Base-by-base conservation (phyloP, 2,797 vertebrate species). In the Micrastur ruficollis region DNA sequence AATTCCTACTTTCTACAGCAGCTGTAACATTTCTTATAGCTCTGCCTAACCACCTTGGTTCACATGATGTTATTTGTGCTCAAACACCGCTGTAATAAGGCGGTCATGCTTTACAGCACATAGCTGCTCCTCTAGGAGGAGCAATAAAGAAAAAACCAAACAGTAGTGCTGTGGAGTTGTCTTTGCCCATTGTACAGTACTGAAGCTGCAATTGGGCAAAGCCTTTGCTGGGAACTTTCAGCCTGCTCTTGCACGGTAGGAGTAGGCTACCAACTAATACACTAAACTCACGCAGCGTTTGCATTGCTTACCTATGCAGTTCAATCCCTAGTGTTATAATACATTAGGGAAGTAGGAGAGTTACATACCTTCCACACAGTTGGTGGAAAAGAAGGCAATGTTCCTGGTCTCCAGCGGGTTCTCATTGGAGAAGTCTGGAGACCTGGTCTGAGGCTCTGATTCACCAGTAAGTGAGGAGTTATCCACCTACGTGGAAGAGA, bases 351-450 rank as follows among this genome's bases (percentile, higher is more conserved):
- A 90, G 27, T 3, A 42, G 47, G 18, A 81, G 21, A 65, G 31
- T 47, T 21, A 26, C 88, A 31, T 95, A 99, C 99, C 99, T 99
- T 99, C 99, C 65, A 99, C 99, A 80, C 99, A 99, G 97, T 99
- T 99, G 88, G 99, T 99, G 27, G 99, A 99, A 93, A 99, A 99
- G 97, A 99, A 99, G n/a, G 99, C 99, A 31, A 99, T 99, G 97
- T 99, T 99, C 86, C 99, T 98, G 2, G 99, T 99, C 97, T 99
- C 99, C 96, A 99, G 97, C 0, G 99, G 99, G 96, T 99, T 99
- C 36, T 99, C 99, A 11, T 99, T 99, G 87, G 99, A 99, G 97
- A 99, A 99, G 91, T 99, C 99, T 5, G 99, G 99, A 90, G 99
- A 99, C 63, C 99, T 98, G 32, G 99, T 99, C 92, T 99, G 99